Percentiles rank a stretch among this genome's conserved stretches.
Evolutionary conservation across 2,888 invertebrate genomes (phyloP).

Genomic region (Girardia tigrina): DNA sequence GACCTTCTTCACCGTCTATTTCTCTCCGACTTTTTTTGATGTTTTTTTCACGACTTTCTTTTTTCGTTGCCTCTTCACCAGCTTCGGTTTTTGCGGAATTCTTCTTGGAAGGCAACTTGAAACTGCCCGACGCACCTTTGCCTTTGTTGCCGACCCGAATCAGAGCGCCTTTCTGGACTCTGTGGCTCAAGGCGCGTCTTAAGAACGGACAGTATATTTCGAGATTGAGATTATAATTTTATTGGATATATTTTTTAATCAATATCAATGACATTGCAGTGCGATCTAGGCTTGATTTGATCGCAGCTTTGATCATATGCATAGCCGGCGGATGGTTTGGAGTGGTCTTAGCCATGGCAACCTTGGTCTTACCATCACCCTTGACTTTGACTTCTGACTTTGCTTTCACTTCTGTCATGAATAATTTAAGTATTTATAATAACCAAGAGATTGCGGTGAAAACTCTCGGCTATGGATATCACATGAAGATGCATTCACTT

Average conservation of each 20-base stretch:
- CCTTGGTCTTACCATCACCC: conserved; percentile 31
- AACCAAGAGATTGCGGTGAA: too few species aligned
- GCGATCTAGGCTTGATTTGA: conserved; percentile 47
- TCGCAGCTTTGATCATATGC: conserved; percentile 56
- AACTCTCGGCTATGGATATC: too few species aligned
- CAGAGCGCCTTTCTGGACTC: conserved; percentile 52
- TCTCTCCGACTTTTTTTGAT: neutral
- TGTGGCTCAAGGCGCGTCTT: conserved; percentile 55
- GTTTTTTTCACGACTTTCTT: neutral
- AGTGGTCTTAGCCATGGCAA: conserved; percentile 40
- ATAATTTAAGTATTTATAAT: too few species aligned
- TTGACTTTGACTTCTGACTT: neutral
- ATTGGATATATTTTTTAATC: conserved; percentile 58
- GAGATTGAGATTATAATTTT: conserved; percentile 56
- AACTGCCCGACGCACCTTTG: conserved; percentile 42
- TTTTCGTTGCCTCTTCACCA: neutral
- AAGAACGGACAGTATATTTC: conserved; percentile 57
- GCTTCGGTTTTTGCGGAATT: neutral
- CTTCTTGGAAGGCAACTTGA: conserved; percentile 38
- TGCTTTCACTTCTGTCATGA: neutral
- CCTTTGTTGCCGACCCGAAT: conserved; percentile 42
- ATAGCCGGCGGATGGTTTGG: conserved; percentile 53
- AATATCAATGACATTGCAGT: conserved; percentile 56
- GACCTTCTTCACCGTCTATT: neutral
- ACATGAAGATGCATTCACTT: too few species aligned